Evolutionary conservation across 2,888 invertebrate genomes (phyloP), one percentile per base, ranked within the genome.

Genomic region (Blastobasis lacticolella): DNA sequence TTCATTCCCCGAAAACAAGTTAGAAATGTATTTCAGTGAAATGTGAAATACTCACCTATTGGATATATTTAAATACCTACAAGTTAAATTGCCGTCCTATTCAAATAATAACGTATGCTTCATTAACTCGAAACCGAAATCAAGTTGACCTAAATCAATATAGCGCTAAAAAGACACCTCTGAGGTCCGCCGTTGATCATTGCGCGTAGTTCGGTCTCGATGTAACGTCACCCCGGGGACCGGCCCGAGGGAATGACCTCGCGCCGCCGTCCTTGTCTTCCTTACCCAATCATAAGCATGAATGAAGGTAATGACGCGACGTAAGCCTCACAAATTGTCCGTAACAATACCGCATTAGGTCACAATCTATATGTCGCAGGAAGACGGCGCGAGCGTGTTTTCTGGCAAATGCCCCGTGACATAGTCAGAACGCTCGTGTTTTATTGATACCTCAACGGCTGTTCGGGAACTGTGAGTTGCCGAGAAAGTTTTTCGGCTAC

Each of bases 111-210:
- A 23, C 23, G 23, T 23, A 23, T 23, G 23, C 23, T 23, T 23
- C 23, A 23, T 23, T 23, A 23, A 23, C 23, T 23, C 23, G 23
- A 23, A 23, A 23, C 23, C 23, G 23, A 23, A 23, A 23, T 23
- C 23, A 23, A 23, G 23, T 23, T 23, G 23, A 73, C 72, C 71
- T 64, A 75, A 67, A 75, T 69, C 70, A 71, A 70, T 73, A 76
- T 76, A 74, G 78, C 75, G 72, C 76, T 70, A 75, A 55, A 82
- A 83, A 80, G 72, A 78, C 75, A 75, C 81, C 81, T 76, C 67
- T 49, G 73, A 81, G 81, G 75, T 67, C 74, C 66, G 61, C 66
- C 81, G 78, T 81, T 81, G 84, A 83, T 84, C 84, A 83, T 73
- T 64, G 66, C 71, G 66, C 71, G 74, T 70, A 80, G 75, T 83